phyloP scores from a whole-genome alignment of 2,113 vertebrate genomes.

The Spermophilus dauricus region DNA sequence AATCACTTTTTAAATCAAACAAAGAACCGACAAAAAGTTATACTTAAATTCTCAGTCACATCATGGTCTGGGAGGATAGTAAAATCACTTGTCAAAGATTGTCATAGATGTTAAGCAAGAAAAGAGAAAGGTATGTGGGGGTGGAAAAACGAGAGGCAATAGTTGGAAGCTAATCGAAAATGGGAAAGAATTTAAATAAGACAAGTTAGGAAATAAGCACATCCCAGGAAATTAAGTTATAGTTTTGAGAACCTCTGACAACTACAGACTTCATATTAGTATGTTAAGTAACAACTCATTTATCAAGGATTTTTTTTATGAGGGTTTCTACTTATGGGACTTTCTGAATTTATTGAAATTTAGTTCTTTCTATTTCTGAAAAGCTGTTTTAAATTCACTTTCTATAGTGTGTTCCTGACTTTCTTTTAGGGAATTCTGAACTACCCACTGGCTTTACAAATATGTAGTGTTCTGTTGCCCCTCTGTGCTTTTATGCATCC shows the following conservation, averaged over 20 bases:
- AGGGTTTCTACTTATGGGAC: background rate
- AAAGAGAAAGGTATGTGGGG: background rate
- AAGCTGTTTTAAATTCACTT: slow-evolving; percentile 34
- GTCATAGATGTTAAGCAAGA: background rate
- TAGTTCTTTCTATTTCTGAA: slow-evolving; percentile 31
- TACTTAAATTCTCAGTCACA: slow-evolving; percentile 1
- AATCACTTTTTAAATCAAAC: slow-evolving; percentile 42
- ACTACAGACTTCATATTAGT: slow-evolving; percentile 45
- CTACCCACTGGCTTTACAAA: background rate
- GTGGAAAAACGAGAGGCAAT: background rate
- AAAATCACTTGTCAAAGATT: slow-evolving; percentile 18
- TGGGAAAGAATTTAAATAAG: slow-evolving; percentile 6
- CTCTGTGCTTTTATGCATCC: background rate
- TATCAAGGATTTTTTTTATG: background rate
- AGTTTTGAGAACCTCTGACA: background rate
- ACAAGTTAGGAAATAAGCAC: slow-evolving; percentile 37
- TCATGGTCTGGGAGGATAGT: background rate
- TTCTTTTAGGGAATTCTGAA: slow-evolving; percentile 40
- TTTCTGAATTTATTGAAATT: background rate
- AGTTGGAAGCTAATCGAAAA: slow-evolving; percentile 46
- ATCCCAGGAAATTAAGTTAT: background rate
- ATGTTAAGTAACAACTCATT: background rate
- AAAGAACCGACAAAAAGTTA: slow-evolving; percentile 30
- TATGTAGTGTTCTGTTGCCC: background rate
- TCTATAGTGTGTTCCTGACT: slow-evolving; percentile 29